Conservation (phyloP, 2,888 invertebrate species). For the Lymantria monacha region DNA sequence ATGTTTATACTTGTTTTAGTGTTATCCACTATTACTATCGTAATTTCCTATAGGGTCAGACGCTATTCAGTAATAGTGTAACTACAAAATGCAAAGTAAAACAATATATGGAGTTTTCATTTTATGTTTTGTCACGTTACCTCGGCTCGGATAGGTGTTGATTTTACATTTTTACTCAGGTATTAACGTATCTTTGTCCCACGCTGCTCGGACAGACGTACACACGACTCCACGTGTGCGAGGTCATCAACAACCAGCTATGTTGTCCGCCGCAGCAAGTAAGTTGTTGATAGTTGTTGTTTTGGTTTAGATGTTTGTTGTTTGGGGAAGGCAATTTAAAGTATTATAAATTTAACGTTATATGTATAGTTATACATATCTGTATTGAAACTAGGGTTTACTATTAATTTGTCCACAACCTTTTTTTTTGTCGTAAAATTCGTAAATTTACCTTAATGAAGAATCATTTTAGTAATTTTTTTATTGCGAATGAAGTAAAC, state of each 20-base stretch:
- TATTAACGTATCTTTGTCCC: slow-evolving; percentile 63
- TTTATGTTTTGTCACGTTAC: slow-evolving; percentile 4
- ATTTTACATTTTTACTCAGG: slow-evolving; percentile 46
- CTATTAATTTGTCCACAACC: too few relatives aligned
- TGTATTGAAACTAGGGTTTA: too few relatives aligned
- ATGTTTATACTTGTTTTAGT: too few relatives aligned
- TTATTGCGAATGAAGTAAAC: too few relatives aligned
- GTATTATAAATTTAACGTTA: not conserved
- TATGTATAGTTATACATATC: not conserved
- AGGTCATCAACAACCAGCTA: slow-evolving; percentile 90
- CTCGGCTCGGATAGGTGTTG: slow-evolving; percentile 9
- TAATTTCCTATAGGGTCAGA: too few relatives aligned
- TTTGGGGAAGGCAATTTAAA: slow-evolving; percentile 7
- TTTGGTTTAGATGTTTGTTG: slow-evolving; percentile 50
- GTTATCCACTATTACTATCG: too few relatives aligned
- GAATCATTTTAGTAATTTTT: too few relatives aligned
- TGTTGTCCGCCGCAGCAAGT: slow-evolving; percentile 89
- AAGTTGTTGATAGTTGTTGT: slow-evolving; percentile 46
- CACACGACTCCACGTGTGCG: slow-evolving; percentile 94
- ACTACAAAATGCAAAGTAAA: too few relatives aligned
- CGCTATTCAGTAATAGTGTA: too few relatives aligned
- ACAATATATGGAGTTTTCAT: too few relatives aligned
- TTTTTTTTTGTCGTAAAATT: too few relatives aligned
- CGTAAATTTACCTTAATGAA: too few relatives aligned
- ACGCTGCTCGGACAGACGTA: slow-evolving; percentile 88